Evolutionary conservation across 2,113 vertebrate genomes (phyloP).

Genomic region (Trogon surrucura): DNA sequence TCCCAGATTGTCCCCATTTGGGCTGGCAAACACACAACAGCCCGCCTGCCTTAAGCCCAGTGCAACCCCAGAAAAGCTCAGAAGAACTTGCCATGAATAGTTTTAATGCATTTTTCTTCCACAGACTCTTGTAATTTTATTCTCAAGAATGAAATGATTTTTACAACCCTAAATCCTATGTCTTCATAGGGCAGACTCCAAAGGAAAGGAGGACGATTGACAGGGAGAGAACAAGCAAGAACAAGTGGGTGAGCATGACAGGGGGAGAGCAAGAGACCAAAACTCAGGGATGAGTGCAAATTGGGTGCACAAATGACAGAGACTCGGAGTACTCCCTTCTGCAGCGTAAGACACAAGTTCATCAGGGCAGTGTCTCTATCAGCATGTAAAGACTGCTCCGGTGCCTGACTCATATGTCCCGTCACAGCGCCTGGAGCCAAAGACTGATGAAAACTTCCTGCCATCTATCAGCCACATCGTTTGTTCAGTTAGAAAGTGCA

Average conservation of each 20-base stretch:
- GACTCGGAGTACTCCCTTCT: background rate
- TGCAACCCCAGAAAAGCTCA: background rate
- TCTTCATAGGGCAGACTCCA: background rate
- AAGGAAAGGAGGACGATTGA: background rate
- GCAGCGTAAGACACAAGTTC: background rate
- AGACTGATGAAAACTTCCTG: background rate
- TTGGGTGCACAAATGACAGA: background rate
- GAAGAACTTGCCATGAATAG: background rate
- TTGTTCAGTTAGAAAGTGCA: background rate
- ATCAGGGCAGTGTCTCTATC: background rate
- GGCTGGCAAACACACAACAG: background rate
- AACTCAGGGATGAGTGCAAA: background rate
- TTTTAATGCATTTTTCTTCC: background rate
- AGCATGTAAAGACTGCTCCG: background rate
- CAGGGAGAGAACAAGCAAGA: background rate
- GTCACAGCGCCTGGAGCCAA: background rate
- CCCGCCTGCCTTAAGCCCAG: background rate
- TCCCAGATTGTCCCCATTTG: background rate
- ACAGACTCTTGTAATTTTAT: background rate
- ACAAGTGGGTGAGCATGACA: background rate
- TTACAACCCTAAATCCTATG: background rate
- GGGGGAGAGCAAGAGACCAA: background rate
- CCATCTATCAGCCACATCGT: background rate
- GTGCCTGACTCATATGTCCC: background rate
- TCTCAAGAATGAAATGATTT: background rate